Evolutionary conservation across 2,113 vertebrate genomes (phyloP), one percentile per base, ranked within the genome.

Genomic region (Tinamus guttatus): DNA sequence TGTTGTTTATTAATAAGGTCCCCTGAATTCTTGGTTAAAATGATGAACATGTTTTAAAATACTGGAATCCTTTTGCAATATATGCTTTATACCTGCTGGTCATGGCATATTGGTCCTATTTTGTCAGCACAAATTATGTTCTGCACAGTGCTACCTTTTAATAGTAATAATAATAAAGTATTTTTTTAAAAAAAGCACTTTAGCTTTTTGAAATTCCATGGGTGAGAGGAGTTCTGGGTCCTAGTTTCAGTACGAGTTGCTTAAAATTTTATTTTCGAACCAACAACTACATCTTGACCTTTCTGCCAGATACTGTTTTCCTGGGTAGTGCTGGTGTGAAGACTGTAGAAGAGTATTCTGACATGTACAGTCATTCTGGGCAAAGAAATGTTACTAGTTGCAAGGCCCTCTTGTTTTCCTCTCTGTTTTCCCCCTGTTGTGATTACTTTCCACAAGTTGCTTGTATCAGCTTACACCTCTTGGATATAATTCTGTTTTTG

Each of bases 1-100:
- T 86, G 34, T 41, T 9, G 83, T 85, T 93, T 90, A 67, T 93
- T 94, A 73, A 20, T 75, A 75, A 1, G 2, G 30, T 78, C 88
- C 82, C 90, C 10, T 65, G 62, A 78, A 82, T 9, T 79, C 85
- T 96, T 68, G 74, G 27, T 5, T 91, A 56, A 85, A 81, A 79
- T 38, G 3, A 41, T 56, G 21, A 32, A 12, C 5, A 5, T 70
- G 7, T 83, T 93, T 82, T 87, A 73, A 94, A 91, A 40, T 80
- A 11, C 30, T 63, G 30, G 5, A 54, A 70, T 90, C 34, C 34
- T 56, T 77, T 54, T 83, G 18, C 45, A 36, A 7, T 74, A 6
- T 17, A 27, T 24, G 24, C 34, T 51, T 70, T 28, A 25, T 51
- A 19, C 20, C 25, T 54, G 28, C 7, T 34, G 4, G 19, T 71